Base-by-base conservation (phyloP, 2,888 invertebrate genomes). In the Tetragonisca angustula region DNA sequence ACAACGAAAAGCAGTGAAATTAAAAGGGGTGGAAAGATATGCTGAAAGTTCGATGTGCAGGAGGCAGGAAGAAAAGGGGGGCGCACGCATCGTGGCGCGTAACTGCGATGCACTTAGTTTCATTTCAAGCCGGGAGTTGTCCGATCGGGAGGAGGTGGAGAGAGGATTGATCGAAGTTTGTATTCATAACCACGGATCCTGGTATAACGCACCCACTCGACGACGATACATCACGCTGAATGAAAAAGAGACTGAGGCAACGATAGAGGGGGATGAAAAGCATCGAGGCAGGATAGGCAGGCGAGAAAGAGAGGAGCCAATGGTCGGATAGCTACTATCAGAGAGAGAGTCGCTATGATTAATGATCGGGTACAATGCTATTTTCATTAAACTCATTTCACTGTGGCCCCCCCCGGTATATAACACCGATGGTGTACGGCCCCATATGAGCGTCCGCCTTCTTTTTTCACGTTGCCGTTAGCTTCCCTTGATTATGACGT, bases 321-420 rank as follows among this genome's bases (percentile, higher is more conserved):
- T 90, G 91, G 91, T 92, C 90, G 92, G 93, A 92, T 91, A 91
- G 91, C 90, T 91, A 91, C 92, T 94, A 94, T 94, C 93, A 92
- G 92, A 43, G 72, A 81, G 92, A 92, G 92, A 91, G 91, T 89
- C 88, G 89, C 91, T 91, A 93, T 94, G 94, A 94, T 94, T 94
- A 94, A 94, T 94, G 94, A 92, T 93, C 91, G 76, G 85, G 89
- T 91, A 94, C 94, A 94, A 94, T 94, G 92, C 93, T 93, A 93
- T 94, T 94, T 94, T 94, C 94, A 94, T 94, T 94, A 94, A 94
- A 94, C 93, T 94, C 93, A 93, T 94, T 94, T 94, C 93, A 93
- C 87, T 91, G 89, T 90, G 87, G 90, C 88, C 86, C 88, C 32
- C 88, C 88, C 32, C 88, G 43, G 91, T 85, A 86, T 88, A 84